Conservation (phyloP, 2,888 invertebrate genomes). For the Pseudoips prasinana region DNA sequence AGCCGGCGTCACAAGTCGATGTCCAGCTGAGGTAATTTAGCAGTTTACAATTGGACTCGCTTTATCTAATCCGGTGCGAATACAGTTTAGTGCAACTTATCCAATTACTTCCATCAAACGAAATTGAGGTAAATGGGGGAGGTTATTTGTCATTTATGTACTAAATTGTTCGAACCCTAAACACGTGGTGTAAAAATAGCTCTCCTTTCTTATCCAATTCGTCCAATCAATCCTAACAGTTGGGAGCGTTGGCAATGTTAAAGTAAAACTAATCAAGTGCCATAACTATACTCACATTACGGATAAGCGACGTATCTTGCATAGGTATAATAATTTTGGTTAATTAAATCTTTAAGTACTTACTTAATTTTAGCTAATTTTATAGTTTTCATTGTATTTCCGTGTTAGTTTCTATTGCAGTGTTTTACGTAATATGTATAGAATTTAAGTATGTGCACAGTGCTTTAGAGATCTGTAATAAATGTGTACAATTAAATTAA, state of each 20-base stretch:
- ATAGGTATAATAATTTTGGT: no score
- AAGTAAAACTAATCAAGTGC: constrained; percentile 9
- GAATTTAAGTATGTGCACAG: no score
- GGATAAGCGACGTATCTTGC: no score
- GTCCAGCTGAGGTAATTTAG: constrained; percentile 56
- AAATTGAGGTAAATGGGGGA: constrained; percentile 45
- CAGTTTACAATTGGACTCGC: constrained; percentile 16
- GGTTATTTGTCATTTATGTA: not conserved
- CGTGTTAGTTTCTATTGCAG: no score
- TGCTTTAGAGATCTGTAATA: no score
- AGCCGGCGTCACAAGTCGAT: constrained; percentile 42
- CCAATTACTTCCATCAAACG: constrained; percentile 47
- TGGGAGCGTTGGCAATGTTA: not conserved
- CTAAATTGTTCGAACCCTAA: not conserved
- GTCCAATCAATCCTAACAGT: constrained; percentile 11
- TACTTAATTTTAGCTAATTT: no score
- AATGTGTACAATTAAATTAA: no score
- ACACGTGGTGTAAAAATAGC: no score
- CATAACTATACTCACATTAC: constrained; percentile 5
- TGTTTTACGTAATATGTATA: no score
- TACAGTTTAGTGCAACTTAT: constrained; percentile 47
- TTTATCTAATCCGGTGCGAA: constrained; percentile 38
- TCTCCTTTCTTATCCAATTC: constrained; percentile 27
- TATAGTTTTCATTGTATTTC: no score
- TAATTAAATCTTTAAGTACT: no score